Evolutionary conservation across 1,140 invertebrate species (phyloP), one percentile per base, ranked within the genome.

Genomic region (Aphis gossypii): DNA sequence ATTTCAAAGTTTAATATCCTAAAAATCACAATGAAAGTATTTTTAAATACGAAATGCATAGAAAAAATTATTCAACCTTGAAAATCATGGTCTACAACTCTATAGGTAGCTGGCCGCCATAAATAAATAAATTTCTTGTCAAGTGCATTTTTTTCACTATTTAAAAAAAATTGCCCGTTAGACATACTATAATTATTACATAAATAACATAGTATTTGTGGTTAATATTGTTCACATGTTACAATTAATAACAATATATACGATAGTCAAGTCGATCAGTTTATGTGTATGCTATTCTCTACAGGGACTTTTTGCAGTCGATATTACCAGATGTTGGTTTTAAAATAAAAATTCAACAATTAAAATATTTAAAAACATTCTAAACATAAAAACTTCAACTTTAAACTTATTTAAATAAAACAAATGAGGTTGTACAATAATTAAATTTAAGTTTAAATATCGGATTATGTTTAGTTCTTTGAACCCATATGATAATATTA

Each of bases 71-170:
- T 25, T n/a, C 8, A 88, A 48, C 87, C 87, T 89, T 54, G 48
- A 54, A 54, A 89, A 54, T 89, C 87, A 89, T 38, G 87, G 48
- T 54, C 48, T 89, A 9, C 46, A 51, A 54, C n/a, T 89, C 20
- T 38, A 89, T 54, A 89, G n/a, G 87, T 54, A 87, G 23, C 44
- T 48, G 87, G 21, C 44, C 35, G n/a, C n/a, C 48, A 89, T 54
- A 89, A 89, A 89, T 54, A 89, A 89, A 35, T 89, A 30, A 18
- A 87, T 46, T 87, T 87, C 41, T 87, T 54, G n/a, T 89, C n/a
- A 54, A 54, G 35, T 38, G 48, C 20, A 25, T 54, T 89, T 89
- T 54, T 89, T 54, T 54, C n/a, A 4, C n/a, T 35, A 38, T 54
- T 51, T 51, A 18, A 23, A 46, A 89, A 89, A 89, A 54, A 51